Percentiles rank a stretch among this genome's conserved stretches.
Evolutionary conservation across 2,888 invertebrate genomes (phyloP).

Genomic region (Melanostoma mellinum): DNA sequence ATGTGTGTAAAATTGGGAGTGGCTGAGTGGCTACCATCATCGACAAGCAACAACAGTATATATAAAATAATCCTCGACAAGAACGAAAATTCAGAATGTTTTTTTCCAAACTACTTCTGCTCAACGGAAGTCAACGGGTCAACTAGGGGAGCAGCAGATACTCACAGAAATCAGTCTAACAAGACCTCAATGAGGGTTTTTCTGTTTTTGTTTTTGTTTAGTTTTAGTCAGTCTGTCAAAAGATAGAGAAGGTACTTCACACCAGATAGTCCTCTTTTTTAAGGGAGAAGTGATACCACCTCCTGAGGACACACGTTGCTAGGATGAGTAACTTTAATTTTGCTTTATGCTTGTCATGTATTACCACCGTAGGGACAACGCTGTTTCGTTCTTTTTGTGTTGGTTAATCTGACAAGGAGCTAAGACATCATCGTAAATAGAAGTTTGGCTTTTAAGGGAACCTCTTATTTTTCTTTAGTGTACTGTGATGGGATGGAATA

Average conservation of each 20-base stretch:
- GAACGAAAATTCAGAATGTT: constrained; percentile 44
- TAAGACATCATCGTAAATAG: too few relatives aligned
- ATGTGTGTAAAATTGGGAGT: constrained; percentile 72
- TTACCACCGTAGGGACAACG: constrained; percentile 32
- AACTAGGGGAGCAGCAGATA: constrained; percentile 5
- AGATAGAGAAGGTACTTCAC: constrained; percentile 66
- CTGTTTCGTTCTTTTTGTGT: constrained; percentile 16
- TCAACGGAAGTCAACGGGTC: constrained; percentile 64
- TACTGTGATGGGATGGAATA: too few relatives aligned
- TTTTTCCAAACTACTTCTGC: constrained; percentile 34
- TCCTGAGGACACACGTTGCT: constrained; percentile 39
- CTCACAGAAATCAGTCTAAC: constrained; percentile 29
- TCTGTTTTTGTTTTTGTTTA: constrained; percentile 16
- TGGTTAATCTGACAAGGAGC: not conserved
- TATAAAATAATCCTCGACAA: constrained; percentile 49
- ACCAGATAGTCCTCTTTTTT: constrained; percentile 50
- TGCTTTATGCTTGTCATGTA: constrained; percentile 36
- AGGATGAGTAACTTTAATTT: constrained; percentile 67
- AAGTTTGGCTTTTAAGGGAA: too few relatives aligned
- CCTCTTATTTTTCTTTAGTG: not conserved
- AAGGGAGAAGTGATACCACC: constrained; percentile 29
- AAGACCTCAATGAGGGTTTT: constrained; percentile 11
- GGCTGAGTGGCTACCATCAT: constrained; percentile 64
- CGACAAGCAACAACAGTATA: constrained; percentile 46
- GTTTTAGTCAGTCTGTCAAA: constrained; percentile 33